Base-by-base conservation (phyloP, 2,797 vertebrate species). In the Moxostoma hubbsi region DNA sequence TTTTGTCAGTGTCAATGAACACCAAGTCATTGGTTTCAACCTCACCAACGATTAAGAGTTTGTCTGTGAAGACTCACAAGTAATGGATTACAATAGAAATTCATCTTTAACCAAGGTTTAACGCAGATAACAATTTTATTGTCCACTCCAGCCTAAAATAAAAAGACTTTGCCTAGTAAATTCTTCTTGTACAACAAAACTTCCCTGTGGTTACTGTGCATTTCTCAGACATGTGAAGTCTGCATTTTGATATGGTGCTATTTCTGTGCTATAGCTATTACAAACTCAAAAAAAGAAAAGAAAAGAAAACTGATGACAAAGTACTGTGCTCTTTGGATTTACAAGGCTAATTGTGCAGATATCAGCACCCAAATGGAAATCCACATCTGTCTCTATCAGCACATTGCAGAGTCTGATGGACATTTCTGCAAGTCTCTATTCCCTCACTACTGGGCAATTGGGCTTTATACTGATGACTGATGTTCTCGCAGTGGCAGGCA, bases 1-100 rank as follows among this genome's bases (percentile, higher is more conserved):
- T 79, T 89, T 97, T 96, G 88, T 98, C 96, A 0, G 96, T 96
- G 57, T 98, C 96, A 13, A 97, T 96, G 88, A 97, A 98, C 5
- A 96, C 95, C 79, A 99, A 92, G 89, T 98, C 97, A 87, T 92
- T 98, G n/a, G 95, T 96, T 80, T 93, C 96, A 0, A 90, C 92
- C 88, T 96, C 95, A 24, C 95, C 96, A 0, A 83, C 93, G 13
- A 89, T 90, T 75, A 97, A 77, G 58, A 93, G 89, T 10, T 90
- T 86, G 82, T 89, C 92, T 93, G 80, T 79, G 50, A 79, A 72
- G 71, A 67, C 24, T n/a, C n/a, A n/a, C n/a, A n/a, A n/a, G n/a
- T n/a, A 2, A 1, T 24, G 0, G 64, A 5, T 66, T 7, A 9
- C 16, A 2, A 18, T 53, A 53, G 58, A 82, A 62, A 11, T 45